phyloP scores from a whole-genome alignment of 2,113 vertebrate genomes.

The Pomatostomus ruficeps region DNA sequence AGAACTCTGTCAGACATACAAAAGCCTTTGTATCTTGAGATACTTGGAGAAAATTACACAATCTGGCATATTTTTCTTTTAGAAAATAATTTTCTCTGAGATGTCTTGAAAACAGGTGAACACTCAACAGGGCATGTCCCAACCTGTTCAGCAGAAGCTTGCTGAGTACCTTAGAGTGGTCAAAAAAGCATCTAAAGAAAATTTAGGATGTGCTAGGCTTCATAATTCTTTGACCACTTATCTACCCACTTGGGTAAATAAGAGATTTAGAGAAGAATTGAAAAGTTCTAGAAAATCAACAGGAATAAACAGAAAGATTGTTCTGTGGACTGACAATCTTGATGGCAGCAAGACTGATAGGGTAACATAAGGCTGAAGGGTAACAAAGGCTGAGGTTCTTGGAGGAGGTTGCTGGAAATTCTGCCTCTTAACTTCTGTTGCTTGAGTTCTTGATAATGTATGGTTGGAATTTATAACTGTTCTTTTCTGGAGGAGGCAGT shows the following conservation, averaged over 20 bases:
- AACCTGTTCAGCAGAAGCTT: background rate
- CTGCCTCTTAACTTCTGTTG: background rate
- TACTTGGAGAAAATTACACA: background rate
- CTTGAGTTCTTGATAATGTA: background rate
- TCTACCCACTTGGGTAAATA: background rate
- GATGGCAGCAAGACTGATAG: background rate
- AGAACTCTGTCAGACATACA: background rate
- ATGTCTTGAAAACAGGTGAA: constrained; percentile 5
- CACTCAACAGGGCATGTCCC: background rate
- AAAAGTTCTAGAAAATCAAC: background rate
- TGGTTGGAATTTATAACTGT: background rate
- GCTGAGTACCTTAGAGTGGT: background rate
- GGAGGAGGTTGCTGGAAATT: background rate
- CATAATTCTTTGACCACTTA: background rate
- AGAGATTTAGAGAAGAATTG: background rate
- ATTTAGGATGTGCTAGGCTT: background rate
- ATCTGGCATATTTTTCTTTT: background rate
- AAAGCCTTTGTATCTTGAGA: background rate
- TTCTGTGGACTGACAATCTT: background rate
- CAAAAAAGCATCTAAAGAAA: background rate
- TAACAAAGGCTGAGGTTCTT: background rate
- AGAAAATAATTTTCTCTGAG: background rate
- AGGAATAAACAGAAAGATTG: background rate
- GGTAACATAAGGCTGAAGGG: background rate
- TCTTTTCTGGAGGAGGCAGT: background rate